These are phyloP conservation scores for Nemotelus nigrinus DNA, from an alignment of 2,888 invertebrate species.

Conservation along the genomic window DNA sequence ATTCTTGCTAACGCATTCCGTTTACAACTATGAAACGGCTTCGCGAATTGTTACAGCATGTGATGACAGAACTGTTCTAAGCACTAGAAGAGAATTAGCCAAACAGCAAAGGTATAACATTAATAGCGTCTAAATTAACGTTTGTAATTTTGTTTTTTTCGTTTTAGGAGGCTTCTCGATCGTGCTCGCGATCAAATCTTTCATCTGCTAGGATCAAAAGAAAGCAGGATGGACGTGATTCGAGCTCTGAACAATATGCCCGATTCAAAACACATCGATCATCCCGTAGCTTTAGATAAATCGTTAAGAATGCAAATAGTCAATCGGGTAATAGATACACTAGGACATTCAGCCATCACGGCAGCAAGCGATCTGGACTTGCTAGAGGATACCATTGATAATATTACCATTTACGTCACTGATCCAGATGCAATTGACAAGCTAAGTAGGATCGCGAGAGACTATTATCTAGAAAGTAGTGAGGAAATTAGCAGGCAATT, in stretches of 20 bases:
- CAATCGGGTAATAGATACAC: neutral
- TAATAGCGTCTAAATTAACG: neutral
- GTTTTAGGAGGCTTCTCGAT: constrained; percentile 2
- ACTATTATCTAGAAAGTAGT: constrained; percentile 1
- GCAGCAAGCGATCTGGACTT: neutral
- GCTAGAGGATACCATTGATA: constrained; percentile 18
- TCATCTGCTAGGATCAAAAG: constrained; percentile 7
- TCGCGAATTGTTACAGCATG: constrained; percentile 55
- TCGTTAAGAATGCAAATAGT: neutral
- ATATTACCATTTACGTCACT: constrained; percentile 3
- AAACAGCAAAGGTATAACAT: constrained; percentile 11
- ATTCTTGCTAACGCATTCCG: constrained; percentile 60
- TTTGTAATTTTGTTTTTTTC: neutral
- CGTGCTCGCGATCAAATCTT: constrained; percentile 16
- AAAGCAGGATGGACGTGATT: constrained; percentile 35
- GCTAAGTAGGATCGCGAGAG: constrained; percentile 13
- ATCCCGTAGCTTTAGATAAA: constrained; percentile 3
- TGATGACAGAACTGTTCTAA: neutral
- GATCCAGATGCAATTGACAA: neutral
- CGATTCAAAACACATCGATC: constrained; percentile 23
- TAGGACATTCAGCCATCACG: neutral
- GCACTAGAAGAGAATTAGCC: neutral
- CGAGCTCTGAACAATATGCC: constrained; percentile 37
- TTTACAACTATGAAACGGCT: constrained; percentile 60
- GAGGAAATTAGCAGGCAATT: neutral